Conservation (phyloP, 2,113 vertebrate genomes). For the Lagenorhynchus albirostris region DNA sequence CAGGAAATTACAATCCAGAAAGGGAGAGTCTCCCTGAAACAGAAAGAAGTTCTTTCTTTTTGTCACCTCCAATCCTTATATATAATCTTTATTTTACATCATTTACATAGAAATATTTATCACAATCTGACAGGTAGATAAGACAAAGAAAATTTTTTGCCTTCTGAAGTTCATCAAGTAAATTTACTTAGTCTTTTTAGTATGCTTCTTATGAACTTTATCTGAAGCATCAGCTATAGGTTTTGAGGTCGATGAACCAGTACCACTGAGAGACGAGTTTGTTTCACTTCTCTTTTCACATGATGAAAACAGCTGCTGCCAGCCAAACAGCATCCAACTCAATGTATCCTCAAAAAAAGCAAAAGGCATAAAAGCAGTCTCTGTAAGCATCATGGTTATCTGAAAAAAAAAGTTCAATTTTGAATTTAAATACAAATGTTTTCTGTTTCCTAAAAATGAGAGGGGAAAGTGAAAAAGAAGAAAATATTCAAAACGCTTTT, state of each 20-base stretch:
- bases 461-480: neutral
- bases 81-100: constrained; percentile 66
- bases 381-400: constrained; percentile 91
- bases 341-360: constrained; percentile 85
- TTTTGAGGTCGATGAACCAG: constrained; percentile 66
- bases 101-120: constrained; percentile 60
- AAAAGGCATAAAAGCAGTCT: constrained; percentile 83
- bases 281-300: constrained; percentile 74
- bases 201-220: constrained; percentile 71
- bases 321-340: constrained; percentile 86
- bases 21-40: constrained; percentile 43
- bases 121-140: constrained; percentile 32
- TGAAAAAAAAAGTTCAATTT: constrained; percentile 66
- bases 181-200: constrained; percentile 81
- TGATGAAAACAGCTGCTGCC: constrained; percentile 72
- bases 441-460: constrained; percentile 12
- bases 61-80: constrained; percentile 59
- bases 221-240: neutral
- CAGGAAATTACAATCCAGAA: constrained; percentile 62
- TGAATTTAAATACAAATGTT: constrained; percentile 30
- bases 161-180: neutral
- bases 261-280: constrained; percentile 61
- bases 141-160: constrained; percentile 1
- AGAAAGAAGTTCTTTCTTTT: constrained; percentile 51
- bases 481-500: neutral